Base-by-base conservation (phyloP, 2,888 invertebrate species). In the Morpho helenor region DNA sequence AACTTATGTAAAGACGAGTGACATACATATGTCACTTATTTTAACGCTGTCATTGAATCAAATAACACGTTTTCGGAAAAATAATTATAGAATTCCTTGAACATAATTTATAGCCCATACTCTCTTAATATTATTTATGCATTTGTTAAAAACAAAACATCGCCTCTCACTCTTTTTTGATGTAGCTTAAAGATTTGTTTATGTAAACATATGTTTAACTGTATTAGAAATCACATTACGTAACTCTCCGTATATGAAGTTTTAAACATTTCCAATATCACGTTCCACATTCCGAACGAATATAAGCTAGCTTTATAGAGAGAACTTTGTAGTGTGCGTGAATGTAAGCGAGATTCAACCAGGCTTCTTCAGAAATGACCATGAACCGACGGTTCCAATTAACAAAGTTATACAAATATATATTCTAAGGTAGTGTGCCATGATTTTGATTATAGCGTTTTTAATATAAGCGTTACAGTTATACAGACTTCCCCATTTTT, bases 321-420 rank as follows among this genome's bases (percentile, higher is more conserved):
- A 45, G 6, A 46, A 50, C 16, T 16, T 39, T 44, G 23, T 41
- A 49, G 62, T 66, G 64, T 66, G 62, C 45, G 62, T 58, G 47
- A 50, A 60, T 71, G 75, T 75, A 76, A 77, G 69, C 68, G 66
- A 61, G 64, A 62, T 73, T 79, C 79, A 84, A 86, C 84, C 81
- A 84, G 76, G 77, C 67, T 79, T 74, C 79, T 80, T 82, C 78
- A 77, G 68, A 67, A 69, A 72, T 79, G 82, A 72, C 80, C 82
- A 71, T 85, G 84, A 80, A 76, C 73, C 72, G 52, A 75, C 67
- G 54, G 78, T 81, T 79, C 81, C 81, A 81, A 71, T 71, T 78
- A 77, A 77, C 74, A 72, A 71, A 68, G 71, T 66, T 57, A 49
- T 58, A 55, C 54, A 61, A 58, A 54, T 53, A 39, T 51, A 52